phyloP scores from a whole-genome alignment of 2,888 invertebrate genomes.

The Synergus umbraculus region DNA sequence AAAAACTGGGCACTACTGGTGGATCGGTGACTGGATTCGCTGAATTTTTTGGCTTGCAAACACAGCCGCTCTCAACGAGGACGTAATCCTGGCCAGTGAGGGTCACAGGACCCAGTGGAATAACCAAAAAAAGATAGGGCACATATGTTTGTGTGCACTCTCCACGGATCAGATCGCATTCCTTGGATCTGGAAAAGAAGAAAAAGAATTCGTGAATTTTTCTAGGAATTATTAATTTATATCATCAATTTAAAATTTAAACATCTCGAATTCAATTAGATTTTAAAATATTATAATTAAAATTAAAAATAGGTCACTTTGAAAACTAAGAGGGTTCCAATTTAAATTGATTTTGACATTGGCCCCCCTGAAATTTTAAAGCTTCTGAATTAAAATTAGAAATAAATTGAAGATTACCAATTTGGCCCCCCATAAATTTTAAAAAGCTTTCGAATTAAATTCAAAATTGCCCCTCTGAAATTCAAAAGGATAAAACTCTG shows the following conservation, averaged over 20 bases:
- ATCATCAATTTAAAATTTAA: neutral
- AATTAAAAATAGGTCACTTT: too few species aligned
- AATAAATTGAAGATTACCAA: too few species aligned
- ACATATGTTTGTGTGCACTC: constrained; percentile 95
- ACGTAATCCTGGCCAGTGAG: constrained; percentile 96
- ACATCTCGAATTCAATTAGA: too few species aligned
- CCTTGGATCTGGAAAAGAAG: constrained; percentile 83
- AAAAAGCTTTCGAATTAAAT: too few species aligned
- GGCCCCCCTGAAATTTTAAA: neutral
- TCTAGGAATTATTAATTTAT: constrained; percentile 38
- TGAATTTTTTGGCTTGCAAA: constrained; percentile 85
- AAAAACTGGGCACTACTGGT: constrained; percentile 70
- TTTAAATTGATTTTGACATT: neutral
- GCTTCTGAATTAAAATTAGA: too few species aligned
- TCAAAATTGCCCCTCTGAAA: neutral
- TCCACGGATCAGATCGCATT: constrained; percentile 93
- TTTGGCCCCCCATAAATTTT: too few species aligned
- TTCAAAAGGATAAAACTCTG: neutral
- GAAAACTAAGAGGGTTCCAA: neutral
- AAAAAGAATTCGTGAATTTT: constrained; percentile 31
- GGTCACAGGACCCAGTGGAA: constrained; percentile 93
- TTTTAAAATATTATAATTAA: too few species aligned
- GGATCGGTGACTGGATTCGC: constrained; percentile 62
- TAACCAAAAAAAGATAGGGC: constrained; percentile 93
- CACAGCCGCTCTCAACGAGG: constrained; percentile 96